A percentile compares a stretch with the other conserved stretches of the same genome.
Evolutionary conservation across 2,113 vertebrate genomes (phyloP).

Genomic region (Peucedramus taeniatus): DNA sequence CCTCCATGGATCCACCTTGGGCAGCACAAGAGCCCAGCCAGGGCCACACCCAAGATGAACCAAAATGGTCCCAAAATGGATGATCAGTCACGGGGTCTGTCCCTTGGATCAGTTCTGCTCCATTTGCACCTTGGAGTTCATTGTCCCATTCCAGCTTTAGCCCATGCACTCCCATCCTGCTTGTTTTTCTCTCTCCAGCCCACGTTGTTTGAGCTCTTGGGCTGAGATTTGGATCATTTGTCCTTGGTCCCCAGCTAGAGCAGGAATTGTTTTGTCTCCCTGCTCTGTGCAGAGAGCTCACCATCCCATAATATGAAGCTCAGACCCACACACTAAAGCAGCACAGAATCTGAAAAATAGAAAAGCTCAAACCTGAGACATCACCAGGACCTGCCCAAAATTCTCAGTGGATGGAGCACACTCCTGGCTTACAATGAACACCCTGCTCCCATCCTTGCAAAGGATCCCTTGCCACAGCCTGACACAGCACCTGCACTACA

Average conservation of each 20-base stretch:
- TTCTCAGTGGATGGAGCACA: neutral
- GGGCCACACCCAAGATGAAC: neutral
- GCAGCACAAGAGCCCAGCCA: neutral
- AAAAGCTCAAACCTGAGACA: neutral
- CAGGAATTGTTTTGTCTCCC: neutral
- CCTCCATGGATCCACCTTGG: neutral
- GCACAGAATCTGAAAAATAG: neutral
- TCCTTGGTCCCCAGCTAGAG: neutral
- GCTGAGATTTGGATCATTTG: neutral
- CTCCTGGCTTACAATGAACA: neutral
- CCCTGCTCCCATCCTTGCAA: neutral
- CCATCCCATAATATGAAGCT: neutral
- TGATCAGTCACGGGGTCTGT: rapidly evolving
- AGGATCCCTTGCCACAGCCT: neutral
- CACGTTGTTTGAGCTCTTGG: neutral
- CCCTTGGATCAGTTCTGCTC: neutral
- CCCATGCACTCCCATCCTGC: neutral
- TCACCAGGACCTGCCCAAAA: neutral
- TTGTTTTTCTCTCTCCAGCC: neutral
- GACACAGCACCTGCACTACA: neutral
- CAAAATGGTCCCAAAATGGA: neutral
- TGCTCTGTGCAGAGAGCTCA: neutral
- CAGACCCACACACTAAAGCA: neutral
- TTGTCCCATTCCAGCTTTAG: neutral
- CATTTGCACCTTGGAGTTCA: neutral